Evolutionary conservation across 2,797 vertebrate species (phyloP).

Genomic region (Loriculus beryllinus): DNA sequence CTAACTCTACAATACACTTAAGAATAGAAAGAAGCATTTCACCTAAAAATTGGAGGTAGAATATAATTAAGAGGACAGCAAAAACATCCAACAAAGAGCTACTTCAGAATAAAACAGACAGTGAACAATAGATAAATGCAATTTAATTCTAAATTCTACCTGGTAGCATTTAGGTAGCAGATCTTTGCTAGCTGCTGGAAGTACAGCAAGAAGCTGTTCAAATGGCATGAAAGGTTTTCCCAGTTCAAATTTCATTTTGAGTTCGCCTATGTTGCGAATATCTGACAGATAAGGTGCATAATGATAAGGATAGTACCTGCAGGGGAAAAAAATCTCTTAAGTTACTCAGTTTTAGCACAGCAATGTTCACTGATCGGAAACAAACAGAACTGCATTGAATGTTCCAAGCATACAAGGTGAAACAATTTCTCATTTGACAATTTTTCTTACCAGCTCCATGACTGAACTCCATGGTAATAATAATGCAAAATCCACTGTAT

Average conservation of each 20-base stretch:
- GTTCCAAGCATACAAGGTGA: neutral
- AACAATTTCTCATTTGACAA: neutral
- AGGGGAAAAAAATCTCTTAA: neutral
- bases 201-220: slow-evolving; percentile 93
- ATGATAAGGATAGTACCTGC: slow-evolving; percentile 95
- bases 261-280: slow-evolving; percentile 83
- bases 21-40: neutral
- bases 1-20: neutral
- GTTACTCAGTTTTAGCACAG: neutral
- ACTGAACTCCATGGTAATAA: slow-evolving; percentile 98
- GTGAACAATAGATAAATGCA: neutral
- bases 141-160: slow-evolving; percentile 72
- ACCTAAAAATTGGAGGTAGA: neutral
- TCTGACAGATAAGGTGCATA: slow-evolving; percentile 97
- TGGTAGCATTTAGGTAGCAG: slow-evolving; percentile 89
- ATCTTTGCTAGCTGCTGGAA: slow-evolving; percentile 93
- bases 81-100: neutral
- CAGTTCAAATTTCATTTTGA: slow-evolving; percentile 88
- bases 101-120: neutral
- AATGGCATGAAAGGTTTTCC: slow-evolving; percentile 96
- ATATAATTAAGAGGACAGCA: neutral
- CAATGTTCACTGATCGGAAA: neutral
- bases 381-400: neutral
- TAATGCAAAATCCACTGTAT: slow-evolving; percentile 99
- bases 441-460: slow-evolving; percentile 95